Percentiles rank a stretch among this genome's conserved stretches.
phyloP scores from a whole-genome alignment of 2,113 vertebrate species.

The Vulpes ferrilata region DNA sequence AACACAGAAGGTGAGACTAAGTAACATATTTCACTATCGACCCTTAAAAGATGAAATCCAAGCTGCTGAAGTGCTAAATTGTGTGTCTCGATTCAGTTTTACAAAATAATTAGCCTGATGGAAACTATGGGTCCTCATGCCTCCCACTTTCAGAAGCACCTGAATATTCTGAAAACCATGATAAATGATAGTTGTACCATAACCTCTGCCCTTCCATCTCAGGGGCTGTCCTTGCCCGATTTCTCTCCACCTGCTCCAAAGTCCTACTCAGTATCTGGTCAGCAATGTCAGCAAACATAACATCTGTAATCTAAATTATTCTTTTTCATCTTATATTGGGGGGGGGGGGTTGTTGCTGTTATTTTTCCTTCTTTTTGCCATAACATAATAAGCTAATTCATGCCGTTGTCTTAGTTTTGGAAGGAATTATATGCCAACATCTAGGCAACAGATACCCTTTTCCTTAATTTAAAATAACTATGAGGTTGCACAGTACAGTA shows the following conservation, averaged over 20 bases:
- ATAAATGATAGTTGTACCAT: constrained; percentile 6
- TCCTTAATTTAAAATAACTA: constrained; percentile 87
- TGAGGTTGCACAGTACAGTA: constrained; percentile 79
- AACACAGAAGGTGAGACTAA: constrained; percentile 57
- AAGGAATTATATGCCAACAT: constrained; percentile 84
- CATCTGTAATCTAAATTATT: constrained; percentile 37
- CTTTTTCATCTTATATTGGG: constrained; percentile 33
- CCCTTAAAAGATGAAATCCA: constrained; percentile 59
- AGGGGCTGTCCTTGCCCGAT: background rate
- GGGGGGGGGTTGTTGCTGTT: background rate
- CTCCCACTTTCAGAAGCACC: constrained; percentile 56
- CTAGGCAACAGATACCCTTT: constrained; percentile 82
- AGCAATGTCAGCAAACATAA: constrained; percentile 9
- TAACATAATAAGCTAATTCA: constrained; percentile 87
- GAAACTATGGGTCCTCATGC: background rate
- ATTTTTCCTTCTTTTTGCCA: constrained; percentile 82
- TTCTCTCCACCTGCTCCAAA: constrained; percentile 14
- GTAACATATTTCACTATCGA: background rate
- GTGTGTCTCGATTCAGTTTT: constrained; percentile 22
- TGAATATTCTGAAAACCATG: constrained; percentile 32
- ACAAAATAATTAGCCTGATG: constrained; percentile 62
- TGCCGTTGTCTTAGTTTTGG: constrained; percentile 84
- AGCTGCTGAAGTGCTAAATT: constrained; percentile 35
- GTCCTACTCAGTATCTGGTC: background rate
- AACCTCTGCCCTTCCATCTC: constrained; percentile 62